Evolutionary conservation across 2,797 vertebrate species (phyloP), one percentile per base, ranked within the genome.

Genomic region (Coccyzus lansbergi): DNA sequence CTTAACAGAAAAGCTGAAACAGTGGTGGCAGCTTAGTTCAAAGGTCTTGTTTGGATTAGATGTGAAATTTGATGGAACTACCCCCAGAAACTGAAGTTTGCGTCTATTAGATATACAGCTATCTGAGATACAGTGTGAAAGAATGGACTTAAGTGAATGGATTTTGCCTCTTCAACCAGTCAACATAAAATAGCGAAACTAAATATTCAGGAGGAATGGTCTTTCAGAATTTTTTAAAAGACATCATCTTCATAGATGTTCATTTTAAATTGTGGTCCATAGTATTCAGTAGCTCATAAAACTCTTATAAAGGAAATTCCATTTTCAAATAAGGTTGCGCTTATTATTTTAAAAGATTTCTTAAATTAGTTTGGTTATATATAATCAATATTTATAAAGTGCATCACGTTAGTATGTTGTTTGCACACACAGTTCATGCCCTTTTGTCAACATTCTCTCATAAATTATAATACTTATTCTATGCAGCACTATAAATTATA

Each of bases 121-220:
- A 9, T 52, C 78, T 51, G 67, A 48, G 51, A 93, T 22, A 49
- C n/a, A 51, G 16, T 42, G 36, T 68, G 38, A 38, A 38, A 38
- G 9, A 38, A 38, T 38, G 38, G 38, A 38, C 38, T 38, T 38
- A 38, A 38, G 12, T 38, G 38, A 38, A 38, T 38, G 12, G 38
- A 6, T 60, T 91, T 87, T 89, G 80, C 79, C 64, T 52, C 36
- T 74, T 67, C 44, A 91, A 90, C 80, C 86, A 90, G 36, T 86
- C 52, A 55, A 79, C 34, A 60, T n/a, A 76, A 92, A 81, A 81
- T 31, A 24, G 21, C 46, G 14, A 90, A 92, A 81, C n/a, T 38
- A 71, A 86, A 69, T 84, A 70, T 65, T 88, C 53, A 56, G 31
- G 34, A 87, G 26, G 29, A 38, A 19, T 55, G 14, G 12, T 31